Evolutionary conservation across 2,797 vertebrate species (phyloP).

Genomic region (Esox masquinongy): DNA sequence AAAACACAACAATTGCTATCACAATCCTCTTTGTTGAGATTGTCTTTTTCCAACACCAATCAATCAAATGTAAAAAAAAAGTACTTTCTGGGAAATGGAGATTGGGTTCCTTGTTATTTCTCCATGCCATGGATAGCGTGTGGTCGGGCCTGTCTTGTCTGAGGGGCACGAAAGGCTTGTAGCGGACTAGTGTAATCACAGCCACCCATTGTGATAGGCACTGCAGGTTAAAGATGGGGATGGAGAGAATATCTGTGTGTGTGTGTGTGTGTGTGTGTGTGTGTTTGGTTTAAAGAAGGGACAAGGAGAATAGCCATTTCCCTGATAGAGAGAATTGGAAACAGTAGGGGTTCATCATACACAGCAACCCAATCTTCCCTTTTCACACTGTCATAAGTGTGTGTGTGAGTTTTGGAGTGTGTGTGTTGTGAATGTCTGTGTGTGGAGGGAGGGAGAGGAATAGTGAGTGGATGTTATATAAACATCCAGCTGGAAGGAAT

Average conservation of each 20-base stretch:
- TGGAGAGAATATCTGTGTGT: conserved; percentile 12
- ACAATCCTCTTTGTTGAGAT: conserved; percentile 22
- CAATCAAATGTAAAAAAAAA: conserved; percentile 44
- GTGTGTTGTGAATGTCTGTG: conserved; percentile 12
- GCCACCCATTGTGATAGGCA: conserved; percentile 47
- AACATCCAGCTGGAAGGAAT: conserved; percentile 63
- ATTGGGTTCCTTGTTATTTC: conserved; percentile 33
- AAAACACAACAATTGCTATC: conserved; percentile 21
- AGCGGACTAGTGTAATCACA: conserved; percentile 60
- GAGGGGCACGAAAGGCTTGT: conserved; percentile 41
- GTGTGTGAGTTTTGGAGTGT: conserved; percentile 29
- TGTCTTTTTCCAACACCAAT: conserved; percentile 44
- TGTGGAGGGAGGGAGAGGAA: not conserved
- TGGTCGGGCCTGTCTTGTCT: conserved; percentile 5
- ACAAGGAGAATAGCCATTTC: conserved; percentile 9
- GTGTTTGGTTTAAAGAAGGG: not conserved
- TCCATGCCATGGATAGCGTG: conserved; percentile 23
- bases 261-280: not conserved
- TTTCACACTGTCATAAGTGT: conserved; percentile 12
- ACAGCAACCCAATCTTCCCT: conserved; percentile 54
- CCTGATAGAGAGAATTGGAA: conserved; percentile 64
- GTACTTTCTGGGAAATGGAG: conserved; percentile 42
- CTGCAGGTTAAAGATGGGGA: conserved; percentile 57
- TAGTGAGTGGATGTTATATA: conserved; percentile 8
- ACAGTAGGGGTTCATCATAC: conserved; percentile 55